Conservation (phyloP, 2,888 invertebrate species). For the Eupithecia subumbrata region DNA sequence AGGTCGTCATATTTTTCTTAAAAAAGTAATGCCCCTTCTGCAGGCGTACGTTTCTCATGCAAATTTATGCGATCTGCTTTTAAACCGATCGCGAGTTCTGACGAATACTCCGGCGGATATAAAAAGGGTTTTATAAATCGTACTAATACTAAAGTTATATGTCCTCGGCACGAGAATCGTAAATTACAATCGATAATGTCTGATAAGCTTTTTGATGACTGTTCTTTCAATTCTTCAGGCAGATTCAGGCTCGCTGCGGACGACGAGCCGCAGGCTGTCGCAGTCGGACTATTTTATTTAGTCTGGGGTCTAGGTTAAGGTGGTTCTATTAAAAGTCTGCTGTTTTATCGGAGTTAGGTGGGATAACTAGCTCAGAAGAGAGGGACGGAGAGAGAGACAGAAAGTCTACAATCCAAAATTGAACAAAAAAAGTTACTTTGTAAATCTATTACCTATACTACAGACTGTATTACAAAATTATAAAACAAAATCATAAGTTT, state of each 20-base stretch:
- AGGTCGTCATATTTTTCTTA: slow-evolving; percentile 82
- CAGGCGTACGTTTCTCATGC: slow-evolving; percentile 74
- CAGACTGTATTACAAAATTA: no score
- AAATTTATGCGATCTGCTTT: slow-evolving; percentile 82
- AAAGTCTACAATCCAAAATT: neutral
- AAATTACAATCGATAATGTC: slow-evolving; percentile 53
- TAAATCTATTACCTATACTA: neutral
- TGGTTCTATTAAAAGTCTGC: no score
- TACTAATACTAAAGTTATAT: slow-evolving; percentile 65
- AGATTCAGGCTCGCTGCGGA: neutral
- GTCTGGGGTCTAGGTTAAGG: neutral
- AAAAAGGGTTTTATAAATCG: slow-evolving; percentile 64
- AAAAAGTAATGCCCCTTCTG: slow-evolving; percentile 78
- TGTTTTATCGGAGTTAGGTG: no score
- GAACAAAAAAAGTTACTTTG: neutral
- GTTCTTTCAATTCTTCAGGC: neutral
- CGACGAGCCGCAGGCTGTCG: neutral
- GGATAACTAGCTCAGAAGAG: no score
- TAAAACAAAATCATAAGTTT: neutral
- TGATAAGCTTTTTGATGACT: slow-evolving; percentile 29
- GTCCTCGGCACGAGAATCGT: slow-evolving; percentile 67
- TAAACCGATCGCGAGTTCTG: slow-evolving; percentile 78
- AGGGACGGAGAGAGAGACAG: no score
- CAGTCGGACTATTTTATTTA: neutral
- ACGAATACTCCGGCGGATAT: slow-evolving; percentile 74